These are phyloP conservation scores for Platypus cylindrus DNA, from an alignment of 2,888 invertebrate species.

Conservation along the genomic window DNA sequence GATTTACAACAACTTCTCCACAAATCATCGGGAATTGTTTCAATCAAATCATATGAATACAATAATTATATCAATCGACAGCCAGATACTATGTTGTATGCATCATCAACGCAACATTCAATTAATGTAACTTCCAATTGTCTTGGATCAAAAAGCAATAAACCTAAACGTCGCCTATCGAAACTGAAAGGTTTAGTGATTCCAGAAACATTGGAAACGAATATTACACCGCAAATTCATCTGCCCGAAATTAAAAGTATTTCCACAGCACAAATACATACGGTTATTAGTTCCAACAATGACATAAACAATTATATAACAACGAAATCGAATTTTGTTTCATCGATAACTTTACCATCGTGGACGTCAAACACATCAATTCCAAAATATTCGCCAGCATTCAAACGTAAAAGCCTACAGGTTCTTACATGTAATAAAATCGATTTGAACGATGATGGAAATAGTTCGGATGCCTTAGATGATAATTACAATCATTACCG, in stretches of 20 bases:
- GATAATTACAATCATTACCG: too few relatives aligned
- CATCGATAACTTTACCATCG: conserved; percentile 24
- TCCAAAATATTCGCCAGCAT: conserved; percentile 73
- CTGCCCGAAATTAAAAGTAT: conserved; percentile 70
- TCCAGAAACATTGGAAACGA: conserved; percentile 51
- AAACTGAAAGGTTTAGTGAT: conserved; percentile 81
- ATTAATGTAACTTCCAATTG: conserved; percentile 34
- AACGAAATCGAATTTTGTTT: conserved; percentile 11
- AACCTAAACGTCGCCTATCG: conserved; percentile 66
- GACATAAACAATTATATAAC: too few relatives aligned
- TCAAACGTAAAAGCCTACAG: conserved; percentile 61
- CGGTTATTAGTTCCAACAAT: conserved; percentile 1
- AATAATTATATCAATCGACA: too few relatives aligned
- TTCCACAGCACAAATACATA: conserved; percentile 24
- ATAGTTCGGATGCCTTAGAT: conserved; percentile 16
- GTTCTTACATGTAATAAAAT: conserved; percentile 38
- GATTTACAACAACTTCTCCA: conserved; percentile 16
- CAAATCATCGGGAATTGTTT: conserved; percentile 23
- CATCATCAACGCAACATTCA: conserved; percentile 34
- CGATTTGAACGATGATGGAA: conserved; percentile 14
- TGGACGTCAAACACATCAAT: conserved; percentile 37
- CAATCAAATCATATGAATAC: conserved; percentile 19
- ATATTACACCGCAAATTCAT: conserved; percentile 47
- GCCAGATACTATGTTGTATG: conserved; percentile 5
- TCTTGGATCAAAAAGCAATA: conserved; percentile 24